Evolutionary conservation across 2,797 vertebrate genomes (phyloP).

Genomic region (Chelon auratus): DNA sequence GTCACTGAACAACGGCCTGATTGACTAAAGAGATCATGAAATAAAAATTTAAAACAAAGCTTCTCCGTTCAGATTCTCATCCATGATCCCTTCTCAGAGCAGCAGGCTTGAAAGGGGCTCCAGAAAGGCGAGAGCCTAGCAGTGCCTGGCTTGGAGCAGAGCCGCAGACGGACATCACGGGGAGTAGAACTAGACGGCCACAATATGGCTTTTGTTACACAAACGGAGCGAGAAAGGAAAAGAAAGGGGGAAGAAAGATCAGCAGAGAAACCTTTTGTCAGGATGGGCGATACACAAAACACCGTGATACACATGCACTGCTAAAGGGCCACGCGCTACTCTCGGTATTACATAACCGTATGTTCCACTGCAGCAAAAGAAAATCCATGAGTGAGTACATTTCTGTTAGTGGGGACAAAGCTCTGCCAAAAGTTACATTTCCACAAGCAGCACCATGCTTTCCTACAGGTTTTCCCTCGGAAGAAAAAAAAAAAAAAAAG

Average conservation of each 20-base stretch:
- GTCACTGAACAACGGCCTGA: not conserved
- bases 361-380: constrained; percentile 69
- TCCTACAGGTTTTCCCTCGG: constrained; percentile 61
- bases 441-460: constrained; percentile 66
- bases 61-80: constrained; percentile 3
- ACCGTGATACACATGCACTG: constrained; percentile 9
- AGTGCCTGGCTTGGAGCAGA: constrained; percentile 35
- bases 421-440: constrained; percentile 63
- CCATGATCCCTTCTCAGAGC: constrained; percentile 17
- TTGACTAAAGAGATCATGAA: not conserved
- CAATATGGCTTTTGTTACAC: constrained; percentile 71
- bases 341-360: constrained; percentile 63
- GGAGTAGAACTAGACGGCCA: constrained; percentile 60
- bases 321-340: constrained; percentile 20
- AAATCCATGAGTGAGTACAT: constrained; percentile 64
- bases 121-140: constrained; percentile 37
- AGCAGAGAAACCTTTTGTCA: constrained; percentile 34
- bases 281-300: constrained; percentile 22
- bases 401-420: constrained; percentile 49
- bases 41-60: not conserved
- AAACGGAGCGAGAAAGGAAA: constrained; percentile 21
- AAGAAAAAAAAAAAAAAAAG: constrained; percentile 19
- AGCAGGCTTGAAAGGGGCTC: constrained; percentile 23
- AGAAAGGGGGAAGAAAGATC: constrained; percentile 15
- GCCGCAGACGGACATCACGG: constrained; percentile 52